Evolutionary conservation across 1,140 invertebrate species (phyloP).

Genomic region (Stenopsyche tienmushanensis): DNA sequence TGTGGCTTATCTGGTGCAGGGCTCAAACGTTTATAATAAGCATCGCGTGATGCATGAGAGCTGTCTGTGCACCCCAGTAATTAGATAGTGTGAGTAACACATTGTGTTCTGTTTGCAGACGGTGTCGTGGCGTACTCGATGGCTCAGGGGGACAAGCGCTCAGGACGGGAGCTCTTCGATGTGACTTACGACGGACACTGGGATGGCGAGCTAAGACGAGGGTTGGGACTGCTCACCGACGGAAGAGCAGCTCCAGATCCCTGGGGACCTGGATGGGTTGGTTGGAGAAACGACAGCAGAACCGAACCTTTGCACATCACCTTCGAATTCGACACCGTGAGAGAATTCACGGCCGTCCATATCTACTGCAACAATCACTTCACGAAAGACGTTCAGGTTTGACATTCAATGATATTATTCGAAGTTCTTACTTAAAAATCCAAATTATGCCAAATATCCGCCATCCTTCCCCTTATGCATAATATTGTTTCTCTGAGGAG

Average conservation of each 20-base stretch:
- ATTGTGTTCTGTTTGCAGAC: slow-evolving; percentile 57
- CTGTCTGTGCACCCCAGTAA: not conserved
- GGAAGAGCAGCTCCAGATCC: slow-evolving; percentile 58
- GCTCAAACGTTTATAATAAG: not conserved
- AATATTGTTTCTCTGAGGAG: no score
- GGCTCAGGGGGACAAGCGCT: slow-evolving; percentile 78
- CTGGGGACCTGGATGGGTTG: slow-evolving; percentile 84
- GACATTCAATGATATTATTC: not conserved
- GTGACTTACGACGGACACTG: slow-evolving; percentile 89
- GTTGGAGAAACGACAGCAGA: slow-evolving; percentile 82
- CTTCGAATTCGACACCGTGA: slow-evolving; percentile 84
- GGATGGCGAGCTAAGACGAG: slow-evolving; percentile 70
- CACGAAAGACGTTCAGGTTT: slow-evolving; percentile 75
- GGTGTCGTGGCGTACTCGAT: slow-evolving; percentile 81
- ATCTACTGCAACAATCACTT: slow-evolving; percentile 83
- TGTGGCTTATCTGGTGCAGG: not conserved
- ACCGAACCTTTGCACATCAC: slow-evolving; percentile 70
- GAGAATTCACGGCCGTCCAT: slow-evolving; percentile 83
- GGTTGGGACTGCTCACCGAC: slow-evolving; percentile 91
- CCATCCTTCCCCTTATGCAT: not conserved
- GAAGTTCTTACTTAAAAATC: no score
- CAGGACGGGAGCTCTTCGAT: slow-evolving; percentile 83
- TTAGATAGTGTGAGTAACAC: not conserved
- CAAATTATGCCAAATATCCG: no score
- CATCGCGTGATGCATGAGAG: not conserved